Evolutionary conservation across 2,888 invertebrate genomes (phyloP), one percentile per base, ranked within the genome.

Genomic region (Philereme transversata): DNA sequence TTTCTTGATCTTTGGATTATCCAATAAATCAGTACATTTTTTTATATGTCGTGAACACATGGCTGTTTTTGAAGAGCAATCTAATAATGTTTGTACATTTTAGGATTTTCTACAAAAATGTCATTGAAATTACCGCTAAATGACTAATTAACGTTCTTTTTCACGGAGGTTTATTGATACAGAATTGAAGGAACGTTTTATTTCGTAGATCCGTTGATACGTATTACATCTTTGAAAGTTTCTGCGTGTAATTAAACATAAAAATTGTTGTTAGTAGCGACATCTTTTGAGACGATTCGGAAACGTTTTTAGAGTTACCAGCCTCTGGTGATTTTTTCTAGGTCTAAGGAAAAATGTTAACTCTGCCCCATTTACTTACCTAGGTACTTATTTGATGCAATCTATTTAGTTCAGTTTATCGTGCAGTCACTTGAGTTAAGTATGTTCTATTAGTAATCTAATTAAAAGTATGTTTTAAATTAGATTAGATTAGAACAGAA

Each of bases 11-110:
- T 56, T 63, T 35, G 51, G 56, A 49, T 56, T 59, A 5, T 59
- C 62, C 45, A 8, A 44, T 47, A 58, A 8, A 11, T 54, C 58
- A 8, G 44, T n/a, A 45, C 36, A 34, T 45, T 55, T 51, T 45
- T 49, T 52, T 1, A 56, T 5, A 33, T 41, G n/a, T 5, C 55
- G 40, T 4, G 62, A 59, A 45, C 62, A 55, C 62, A 62, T 60
- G 9, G 4, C 51, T 47, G 4, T 8, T n/a, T n/a, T n/a, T n/a
- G n/a, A n/a, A 10, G 44, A 34, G 36, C 5, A 8, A 40, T 52
- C 41, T 49, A 35, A 46, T 50, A 33, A 41, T 46, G 40, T 57
- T 53, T 43, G 4, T 34, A 33, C 35, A 54, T 55, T 40, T 62
- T 54, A 45, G 0, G 7, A 4, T 58, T 47, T 49, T 62, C 6